Evolutionary conservation across 2,888 invertebrate genomes (phyloP), one percentile per base, ranked within the genome.

Genomic region (Rhogogaster chlorosoma): DNA sequence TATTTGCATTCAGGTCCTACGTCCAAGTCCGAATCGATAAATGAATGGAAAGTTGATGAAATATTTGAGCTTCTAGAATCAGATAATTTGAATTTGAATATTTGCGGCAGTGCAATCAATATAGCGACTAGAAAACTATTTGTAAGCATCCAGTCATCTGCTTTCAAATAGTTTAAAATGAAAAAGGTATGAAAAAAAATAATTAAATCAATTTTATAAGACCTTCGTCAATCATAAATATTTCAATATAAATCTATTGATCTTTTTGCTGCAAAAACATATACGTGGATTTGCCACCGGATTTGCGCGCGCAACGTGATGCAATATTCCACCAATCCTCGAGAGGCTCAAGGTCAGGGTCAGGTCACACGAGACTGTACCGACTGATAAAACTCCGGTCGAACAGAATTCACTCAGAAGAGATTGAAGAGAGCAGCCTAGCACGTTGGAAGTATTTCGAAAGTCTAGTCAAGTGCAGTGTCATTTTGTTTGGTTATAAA

Each of bases 401-500:
- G n/a, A n/a, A n/a, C n/a, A n/a, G n/a, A n/a, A n/a, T n/a, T n/a
- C n/a, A 10, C 26, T 0, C 57, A 22, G 36, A 57, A 61, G 78
- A 22, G 57, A 38, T 42, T 36, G n/a, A 38, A 61, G 38, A 38
- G 38, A 36, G 57, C 36, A 26, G 2, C 61, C 18, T 38, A 57
- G n/a, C 6, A 22, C 38, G 57, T 80, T 80, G 38, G 22, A 32
- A 38, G 10, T 22, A 38, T 36, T 5, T 38, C 80, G 15, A 12
- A 83, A 73, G 38, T 83, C 18, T 38, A 67, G 4, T 32, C 29
- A 12, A 53, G 22, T n/a, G 83, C 42, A 49, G 67, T 70, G 83
- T 53, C 29, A 70, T 83, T 83, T 80, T 80, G 61, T 38, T 80
- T 80, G 61, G 77, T 53, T 77, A 38, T 32, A 90, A 87, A 84